Evolutionary conservation across 2,888 invertebrate species (phyloP), one percentile per base, ranked within the genome.

Genomic region (Eumerus sabulonum): DNA sequence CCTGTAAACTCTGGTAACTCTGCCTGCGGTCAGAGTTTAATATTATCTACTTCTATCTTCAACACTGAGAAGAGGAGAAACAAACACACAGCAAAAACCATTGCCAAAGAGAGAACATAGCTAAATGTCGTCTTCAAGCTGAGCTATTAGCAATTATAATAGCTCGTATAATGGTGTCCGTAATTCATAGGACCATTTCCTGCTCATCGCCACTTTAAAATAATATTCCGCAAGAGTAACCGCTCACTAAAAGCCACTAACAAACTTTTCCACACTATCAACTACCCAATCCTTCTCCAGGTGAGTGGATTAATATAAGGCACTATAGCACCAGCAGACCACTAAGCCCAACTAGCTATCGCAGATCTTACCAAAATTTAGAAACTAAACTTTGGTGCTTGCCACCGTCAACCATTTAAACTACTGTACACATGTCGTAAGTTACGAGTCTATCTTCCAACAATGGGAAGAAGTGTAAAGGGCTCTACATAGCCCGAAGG

Each of bases 291-390:
- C 7, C 27, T 27, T 2, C 7, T 2, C 27, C 27, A 27, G 27
- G 27, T 7, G 7, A 27, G 27, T 27, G 7, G 27, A 27, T 27
- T 27, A 27, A 27, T 7, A 27, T 2, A 27, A 27, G 2, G 7
- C 27, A 27, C 27, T 7, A 2, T 27, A 7, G 27, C 53, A 19
- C 47, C 59, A 51, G 50, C 53, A 73, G 57, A 53, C 68, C 42
- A 59, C 67, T 73, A 73, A 68, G 48, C 54, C 57, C 36, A 53
- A 67, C 67, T 73, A 64, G 73, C 79, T 68, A 59, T 68, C 79
- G 45, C 27, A 27, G 40, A 44, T 54, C 36, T 56, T 14, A 50
- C 14, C 59, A 63, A 38, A 68, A 73, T 73, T 64, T 60, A 68
- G 68, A 62, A 68, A 67, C 59, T 44, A 45, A 67, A 73, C 48